These are phyloP conservation scores for Megaceryle maxima DNA, from an alignment of 2,113 vertebrate genomes.

Conservation along the genomic window DNA sequence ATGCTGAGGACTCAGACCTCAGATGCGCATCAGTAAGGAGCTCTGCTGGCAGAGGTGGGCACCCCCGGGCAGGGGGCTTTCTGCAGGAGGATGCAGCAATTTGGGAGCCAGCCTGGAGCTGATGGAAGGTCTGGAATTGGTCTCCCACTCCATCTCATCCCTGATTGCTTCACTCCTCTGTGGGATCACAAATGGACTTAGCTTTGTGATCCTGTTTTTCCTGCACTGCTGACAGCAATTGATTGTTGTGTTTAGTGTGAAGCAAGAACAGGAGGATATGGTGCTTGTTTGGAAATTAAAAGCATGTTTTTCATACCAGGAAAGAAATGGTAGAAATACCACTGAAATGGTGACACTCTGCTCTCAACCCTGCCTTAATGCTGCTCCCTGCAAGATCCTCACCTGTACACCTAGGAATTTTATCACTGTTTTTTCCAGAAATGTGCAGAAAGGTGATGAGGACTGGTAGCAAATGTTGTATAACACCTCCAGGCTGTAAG, in stretches of 20 bases:
- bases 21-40: neutral
- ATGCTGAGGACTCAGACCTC: neutral
- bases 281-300: neutral
- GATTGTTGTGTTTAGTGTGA: neutral
- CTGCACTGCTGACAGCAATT: neutral
- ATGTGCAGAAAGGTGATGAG: neutral
- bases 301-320: neutral
- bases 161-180: neutral
- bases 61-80: neutral
- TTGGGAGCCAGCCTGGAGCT: neutral
- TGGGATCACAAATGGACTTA: neutral
- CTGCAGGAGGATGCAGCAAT: neutral
- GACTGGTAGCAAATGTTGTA: neutral
- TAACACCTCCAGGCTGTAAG: neutral
- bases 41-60: neutral
- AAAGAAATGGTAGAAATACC: neutral
- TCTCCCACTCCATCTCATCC: neutral
- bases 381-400: neutral
- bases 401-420: neutral
- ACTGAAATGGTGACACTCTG: neutral
- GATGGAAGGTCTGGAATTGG: neutral
- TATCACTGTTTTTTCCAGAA: neutral
- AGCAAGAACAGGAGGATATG: neutral
- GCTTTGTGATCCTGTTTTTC: neutral
- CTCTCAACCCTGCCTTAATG: neutral